Percentiles rank a stretch among this genome's conserved stretches.
Conservation (phyloP, 2,888 invertebrate species). For the Cryptus viduatorius region DNA sequence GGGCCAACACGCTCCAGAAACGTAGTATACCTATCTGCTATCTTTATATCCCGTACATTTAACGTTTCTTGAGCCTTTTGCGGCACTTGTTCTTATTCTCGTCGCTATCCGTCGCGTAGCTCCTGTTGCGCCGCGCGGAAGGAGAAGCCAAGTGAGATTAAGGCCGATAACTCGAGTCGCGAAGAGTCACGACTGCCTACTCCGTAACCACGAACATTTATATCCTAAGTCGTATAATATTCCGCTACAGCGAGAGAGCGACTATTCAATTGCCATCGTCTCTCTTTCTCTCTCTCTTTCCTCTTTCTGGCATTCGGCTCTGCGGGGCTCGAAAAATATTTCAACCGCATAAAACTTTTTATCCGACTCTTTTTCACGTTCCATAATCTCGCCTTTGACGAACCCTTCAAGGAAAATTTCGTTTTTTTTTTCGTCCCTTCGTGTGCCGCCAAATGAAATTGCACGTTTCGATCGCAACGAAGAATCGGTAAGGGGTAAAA, state of each 20-base stretch:
- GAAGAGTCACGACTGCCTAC: conserved; percentile 57
- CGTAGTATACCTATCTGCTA: background rate
- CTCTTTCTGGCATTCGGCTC: background rate
- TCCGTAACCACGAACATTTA: conserved; percentile 25
- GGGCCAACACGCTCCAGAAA: conserved; percentile 26
- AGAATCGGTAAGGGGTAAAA: conserved; percentile 17
- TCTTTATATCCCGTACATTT: conserved; percentile 30
- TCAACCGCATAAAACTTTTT: conserved; percentile 8
- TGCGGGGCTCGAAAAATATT: background rate
- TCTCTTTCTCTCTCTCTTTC: no score
- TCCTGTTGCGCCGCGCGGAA: conserved; percentile 61
- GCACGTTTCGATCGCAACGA: background rate
- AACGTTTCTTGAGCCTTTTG: conserved; percentile 50
- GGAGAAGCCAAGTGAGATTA: conserved; percentile 61
- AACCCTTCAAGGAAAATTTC: background rate
- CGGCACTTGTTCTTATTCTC: conserved; percentile 41
- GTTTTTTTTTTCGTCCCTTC: conserved; percentile 5
- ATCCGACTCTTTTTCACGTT: background rate
- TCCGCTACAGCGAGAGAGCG: background rate
- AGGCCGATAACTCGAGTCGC: conserved; percentile 61
- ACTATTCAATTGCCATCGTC: conserved; percentile 42
- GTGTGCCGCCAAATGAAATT: conserved; percentile 15
- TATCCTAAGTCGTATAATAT: conserved; percentile 1
- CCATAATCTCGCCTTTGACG: background rate
- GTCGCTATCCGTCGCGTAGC: conserved; percentile 13